Base-by-base conservation (phyloP, 2,888 invertebrate genomes). In the Platypus cylindrus region DNA sequence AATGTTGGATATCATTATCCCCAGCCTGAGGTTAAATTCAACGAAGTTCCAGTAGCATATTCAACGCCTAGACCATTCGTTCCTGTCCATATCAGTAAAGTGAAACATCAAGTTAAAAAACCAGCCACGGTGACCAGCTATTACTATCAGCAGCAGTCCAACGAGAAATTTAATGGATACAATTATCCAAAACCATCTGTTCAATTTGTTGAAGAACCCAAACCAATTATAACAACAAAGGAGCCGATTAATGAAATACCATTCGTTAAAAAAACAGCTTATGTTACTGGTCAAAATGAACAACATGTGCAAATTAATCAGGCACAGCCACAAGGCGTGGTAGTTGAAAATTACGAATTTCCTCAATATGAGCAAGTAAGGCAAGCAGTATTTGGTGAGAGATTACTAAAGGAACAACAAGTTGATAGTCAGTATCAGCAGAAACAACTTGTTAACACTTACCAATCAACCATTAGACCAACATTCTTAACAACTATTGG, bases 401-500 rank as follows among this genome's bases (percentile, higher is more conserved):
- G 29, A 17, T 18, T 34, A 12, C 14, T 25, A n/a, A n/a, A n/a
- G n/a, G n/a, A n/a, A n/a, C n/a, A 3, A 14, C 11, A n/a, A n/a
- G n/a, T n/a, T n/a, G n/a, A n/a, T n/a, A n/a, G n/a, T 20, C 24
- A 29, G 14, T 31, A 37, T 15, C 34, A 34, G 17, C 41, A 35
- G 3, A 25, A 40, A 30, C 26, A 26, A 7, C n/a, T 9, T 23
- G 30, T 37, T n/a, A 30, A 37, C 11, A 47, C 45, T 34, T 32
- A 45, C 1, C 43, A 44, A 24, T 42, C 52, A 3, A 56, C 55
- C 3, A 54, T 55, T 3, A 55, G 39, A 36, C 59, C 60, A 4
- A 59, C 59, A 2, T 67, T 64, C 44, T 56, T 36, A 3, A 51
- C 64, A 4, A 62, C 64, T 23, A 51, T 62, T 22, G 45, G 59